Conservation (phyloP, 2,113 vertebrate genomes). For the Vicugna pacos region DNA sequence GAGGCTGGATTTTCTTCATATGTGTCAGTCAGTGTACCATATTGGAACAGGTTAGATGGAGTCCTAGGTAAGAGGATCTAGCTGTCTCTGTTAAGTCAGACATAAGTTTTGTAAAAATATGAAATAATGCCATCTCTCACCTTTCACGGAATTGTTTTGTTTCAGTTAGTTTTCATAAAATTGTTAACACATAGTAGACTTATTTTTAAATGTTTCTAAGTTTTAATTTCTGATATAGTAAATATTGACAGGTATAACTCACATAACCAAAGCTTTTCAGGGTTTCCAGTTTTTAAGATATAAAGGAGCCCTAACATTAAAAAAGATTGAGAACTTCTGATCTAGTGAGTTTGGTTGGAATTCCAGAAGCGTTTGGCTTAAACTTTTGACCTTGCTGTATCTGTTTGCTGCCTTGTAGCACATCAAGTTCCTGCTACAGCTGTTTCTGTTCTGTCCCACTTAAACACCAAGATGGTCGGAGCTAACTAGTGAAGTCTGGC, state of each 20-base stretch:
- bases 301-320: neutral
- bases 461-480: neutral
- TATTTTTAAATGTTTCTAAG: neutral
- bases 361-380: neutral
- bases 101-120: neutral
- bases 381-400: neutral
- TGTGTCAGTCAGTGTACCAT: neutral
- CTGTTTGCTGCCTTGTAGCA: neutral
- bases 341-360: neutral
- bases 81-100: neutral
- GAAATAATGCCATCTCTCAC: neutral
- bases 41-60: neutral
- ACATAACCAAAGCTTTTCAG: neutral
- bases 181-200: neutral
- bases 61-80: neutral
- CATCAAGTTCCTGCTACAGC: neutral
- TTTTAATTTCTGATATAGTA: constrained; percentile 5
- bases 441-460: neutral
- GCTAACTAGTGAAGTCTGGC: neutral
- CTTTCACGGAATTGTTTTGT: neutral
- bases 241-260: neutral
- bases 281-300: neutral
- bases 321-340: neutral
- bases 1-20: constrained; percentile 26
- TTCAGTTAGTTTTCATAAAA: neutral